These are phyloP conservation scores for Ctenopoma kingsleyae DNA, from an alignment of 2,797 vertebrate species.

Conservation along the genomic window DNA sequence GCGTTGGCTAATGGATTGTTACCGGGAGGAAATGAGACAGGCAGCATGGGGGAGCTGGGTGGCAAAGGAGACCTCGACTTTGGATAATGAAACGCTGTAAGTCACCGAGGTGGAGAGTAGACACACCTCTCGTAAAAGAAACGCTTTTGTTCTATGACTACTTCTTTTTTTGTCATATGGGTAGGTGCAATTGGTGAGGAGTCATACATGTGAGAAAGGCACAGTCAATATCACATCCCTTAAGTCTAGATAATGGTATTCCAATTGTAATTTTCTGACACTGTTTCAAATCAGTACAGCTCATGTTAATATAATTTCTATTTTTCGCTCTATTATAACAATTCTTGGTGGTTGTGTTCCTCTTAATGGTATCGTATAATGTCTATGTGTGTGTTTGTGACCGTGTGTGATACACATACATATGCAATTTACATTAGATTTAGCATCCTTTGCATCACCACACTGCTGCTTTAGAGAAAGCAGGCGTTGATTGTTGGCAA, in stretches of 20 bases:
- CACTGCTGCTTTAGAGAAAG: constrained; percentile 41
- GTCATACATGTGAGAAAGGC: constrained; percentile 34
- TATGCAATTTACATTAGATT: constrained; percentile 49
- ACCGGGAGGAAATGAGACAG: constrained; percentile 80
- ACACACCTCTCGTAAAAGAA: constrained; percentile 70
- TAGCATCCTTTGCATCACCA: constrained; percentile 51
- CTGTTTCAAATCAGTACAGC: constrained; percentile 36
- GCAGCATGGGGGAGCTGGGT: constrained; percentile 70
- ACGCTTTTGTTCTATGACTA: constrained; percentile 72
- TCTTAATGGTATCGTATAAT: constrained; percentile 13
- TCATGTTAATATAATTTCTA: constrained; percentile 16
- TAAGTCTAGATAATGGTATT: constrained; percentile 22
- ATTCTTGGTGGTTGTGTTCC: constrained; percentile 1
- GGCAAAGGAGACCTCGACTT: constrained; percentile 70
- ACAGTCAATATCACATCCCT: constrained; percentile 19
- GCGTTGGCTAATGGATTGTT: constrained; percentile 82
- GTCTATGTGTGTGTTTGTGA: constrained; percentile 23
- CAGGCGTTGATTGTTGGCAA: constrained; percentile 58
- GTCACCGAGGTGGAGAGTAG: constrained; percentile 62
- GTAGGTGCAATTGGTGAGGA: constrained; percentile 55
- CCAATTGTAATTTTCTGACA: constrained; percentile 27
- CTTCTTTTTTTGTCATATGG: constrained; percentile 60
- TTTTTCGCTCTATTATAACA: constrained; percentile 19
- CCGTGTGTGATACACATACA: constrained; percentile 35
- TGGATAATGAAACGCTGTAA: constrained; percentile 78